Evolutionary conservation across 1,140 invertebrate species (phyloP), one percentile per base, ranked within the genome.

Genomic region (Andrena cerasifolii): DNA sequence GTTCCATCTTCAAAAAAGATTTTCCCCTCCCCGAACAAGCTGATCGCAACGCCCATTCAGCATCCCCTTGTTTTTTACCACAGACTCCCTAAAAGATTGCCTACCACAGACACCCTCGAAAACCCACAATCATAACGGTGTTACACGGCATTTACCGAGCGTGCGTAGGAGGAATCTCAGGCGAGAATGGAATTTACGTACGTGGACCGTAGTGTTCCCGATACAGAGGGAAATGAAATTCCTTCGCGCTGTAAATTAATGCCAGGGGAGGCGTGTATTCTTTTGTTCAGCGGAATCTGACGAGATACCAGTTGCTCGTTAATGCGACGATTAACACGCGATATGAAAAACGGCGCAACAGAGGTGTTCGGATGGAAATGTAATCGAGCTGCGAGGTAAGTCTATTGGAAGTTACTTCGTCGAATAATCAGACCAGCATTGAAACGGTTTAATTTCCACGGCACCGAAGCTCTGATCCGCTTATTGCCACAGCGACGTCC

Each of bases 181-280:
- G 43, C 43, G 24, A 28, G n/a, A 43, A 65, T 33, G 36, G 36
- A 43, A 74, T 65, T 74, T 65, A 54, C 40, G 18, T 65, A 45
- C 43, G 33, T 65, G 31, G 6, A 14, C 18, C 18, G 33, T n/a
- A 16, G 21, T 1, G 12, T 45, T 26, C 21, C 12, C 36, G 47
- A 45, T 65, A 43, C 2, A 28, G 16, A 18, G 43, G 47, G 45
- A 65, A 65, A 74, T 74, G 61, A 74, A 74, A 74, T 65, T 74
- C 61, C 59, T 7, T 24, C 18, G 33, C 36, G 28, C 7, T 10
- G 6, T 40, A 61, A 74, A 74, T 74, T 74, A 65, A 65, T 54
- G 36, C 12, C 18, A 63, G 16, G 40, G 7, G 16, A 18, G 26
- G 18, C 26, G n/a, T 45, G 28, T 26, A 14, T 72, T 62, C 43